A percentile compares a stretch with the other conserved stretches of the same genome.
Evolutionary conservation across 2,113 vertebrate species (phyloP).

Genomic region (Sphyrna mokarran): DNA sequence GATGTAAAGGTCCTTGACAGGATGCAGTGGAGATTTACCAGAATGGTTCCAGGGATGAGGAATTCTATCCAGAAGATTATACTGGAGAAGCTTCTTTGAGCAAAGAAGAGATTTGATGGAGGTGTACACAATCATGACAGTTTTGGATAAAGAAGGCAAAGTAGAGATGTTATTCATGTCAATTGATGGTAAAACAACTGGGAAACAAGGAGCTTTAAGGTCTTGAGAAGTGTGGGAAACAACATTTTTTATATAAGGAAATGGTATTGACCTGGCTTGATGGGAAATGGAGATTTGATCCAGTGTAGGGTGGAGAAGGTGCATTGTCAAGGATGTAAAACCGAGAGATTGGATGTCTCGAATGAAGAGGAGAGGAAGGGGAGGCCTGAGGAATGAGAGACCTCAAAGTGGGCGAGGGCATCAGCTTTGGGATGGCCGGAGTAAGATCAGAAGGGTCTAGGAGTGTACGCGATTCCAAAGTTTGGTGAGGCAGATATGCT

Average conservation of each 20-base stretch:
- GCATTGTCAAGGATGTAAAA: neutral
- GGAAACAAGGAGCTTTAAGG: too few species aligned
- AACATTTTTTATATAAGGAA: too few species aligned
- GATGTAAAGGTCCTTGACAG: neutral
- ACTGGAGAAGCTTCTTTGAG: too few species aligned
- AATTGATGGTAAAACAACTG: too few species aligned
- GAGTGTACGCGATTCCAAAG: neutral
- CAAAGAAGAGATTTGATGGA: neutral
- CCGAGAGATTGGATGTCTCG: neutral
- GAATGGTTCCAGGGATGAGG: too few species aligned
- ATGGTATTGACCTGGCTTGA: neutral
- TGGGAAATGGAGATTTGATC: neutral
- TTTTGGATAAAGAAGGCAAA: too few species aligned
- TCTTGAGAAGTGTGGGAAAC: too few species aligned
- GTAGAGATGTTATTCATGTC: too few species aligned
- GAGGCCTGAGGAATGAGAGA: neutral
- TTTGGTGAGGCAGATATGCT: neutral
- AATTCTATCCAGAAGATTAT: too few species aligned
- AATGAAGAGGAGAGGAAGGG: neutral
- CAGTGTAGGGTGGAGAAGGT: neutral
- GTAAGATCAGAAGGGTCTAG: neutral
- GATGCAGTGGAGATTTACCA: too few species aligned
- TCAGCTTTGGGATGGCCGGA: neutral
- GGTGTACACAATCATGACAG: too few species aligned
- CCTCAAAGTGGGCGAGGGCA: neutral